Evolutionary conservation across 2,113 vertebrate species (phyloP).

Genomic region (Mirza zaza): DNA sequence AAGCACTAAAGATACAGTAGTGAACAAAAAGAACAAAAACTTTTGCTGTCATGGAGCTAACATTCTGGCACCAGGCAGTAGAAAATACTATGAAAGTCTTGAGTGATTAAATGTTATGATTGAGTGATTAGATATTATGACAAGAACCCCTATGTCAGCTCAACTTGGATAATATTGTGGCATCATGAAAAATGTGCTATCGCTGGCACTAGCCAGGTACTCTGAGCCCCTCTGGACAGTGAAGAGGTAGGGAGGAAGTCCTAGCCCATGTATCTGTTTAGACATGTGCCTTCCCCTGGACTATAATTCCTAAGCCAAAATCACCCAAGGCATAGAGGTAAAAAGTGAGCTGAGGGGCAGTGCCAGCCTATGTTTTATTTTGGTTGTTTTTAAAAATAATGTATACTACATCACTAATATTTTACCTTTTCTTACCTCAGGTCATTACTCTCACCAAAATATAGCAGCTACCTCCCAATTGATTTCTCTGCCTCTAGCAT

Average conservation of each 20-base stretch:
- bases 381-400: background rate
- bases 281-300: background rate
- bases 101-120: background rate
- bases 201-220: background rate
- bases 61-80: background rate
- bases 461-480: background rate
- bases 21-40: background rate
- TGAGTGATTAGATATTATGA: background rate
- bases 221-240: background rate
- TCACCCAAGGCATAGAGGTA: background rate
- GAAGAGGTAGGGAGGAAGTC: background rate
- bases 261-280: background rate
- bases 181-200: background rate
- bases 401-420: background rate
- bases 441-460: background rate
- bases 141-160: background rate
- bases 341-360: background rate
- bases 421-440: conserved; percentile 2
- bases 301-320: background rate
- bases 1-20: background rate
- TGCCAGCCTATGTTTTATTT: conserved; percentile 9
- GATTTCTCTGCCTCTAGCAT: background rate
- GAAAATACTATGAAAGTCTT: background rate
- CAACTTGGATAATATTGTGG: background rate
- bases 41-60: background rate